phyloP scores from a whole-genome alignment of 53 echinoderm and acorn worm genomes.

The Glandiceps talaboti region DNA sequence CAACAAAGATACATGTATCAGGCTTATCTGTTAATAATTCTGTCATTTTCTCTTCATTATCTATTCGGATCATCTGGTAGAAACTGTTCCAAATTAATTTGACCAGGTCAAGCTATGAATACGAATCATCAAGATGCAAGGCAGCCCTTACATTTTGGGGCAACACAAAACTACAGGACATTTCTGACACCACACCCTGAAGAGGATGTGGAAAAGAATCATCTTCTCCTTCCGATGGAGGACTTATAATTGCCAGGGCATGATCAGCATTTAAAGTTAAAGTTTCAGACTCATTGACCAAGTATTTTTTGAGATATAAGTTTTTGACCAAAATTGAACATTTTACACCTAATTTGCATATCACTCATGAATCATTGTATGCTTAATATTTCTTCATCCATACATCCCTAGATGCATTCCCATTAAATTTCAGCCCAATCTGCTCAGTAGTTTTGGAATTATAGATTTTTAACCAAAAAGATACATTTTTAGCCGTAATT shows the following conservation, averaged over 20 bases:
- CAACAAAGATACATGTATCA: background rate
- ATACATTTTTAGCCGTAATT: too few relatives aligned
- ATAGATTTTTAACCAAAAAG: too few relatives aligned
- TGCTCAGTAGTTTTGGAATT: too few relatives aligned
- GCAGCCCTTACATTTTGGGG: background rate
- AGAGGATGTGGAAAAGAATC: slow-evolving; percentile 10
- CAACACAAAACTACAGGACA: background rate
- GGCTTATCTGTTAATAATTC: background rate
- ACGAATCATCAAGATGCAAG: background rate
- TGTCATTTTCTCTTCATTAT: background rate
- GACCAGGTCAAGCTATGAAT: background rate
- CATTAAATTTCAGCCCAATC: too few relatives aligned
- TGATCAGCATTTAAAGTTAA: slow-evolving; percentile 13
- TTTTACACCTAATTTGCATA: too few relatives aligned
- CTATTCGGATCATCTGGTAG: background rate
- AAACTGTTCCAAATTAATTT: background rate
- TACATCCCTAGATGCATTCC: too few relatives aligned
- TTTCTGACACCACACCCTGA: slow-evolving; percentile 6
- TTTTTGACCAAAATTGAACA: too few relatives aligned
- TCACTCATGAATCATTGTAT: too few relatives aligned
- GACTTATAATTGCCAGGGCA: slow-evolving; percentile 10
- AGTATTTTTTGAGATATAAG: too few relatives aligned
- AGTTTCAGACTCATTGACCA: slow-evolving; percentile 7
- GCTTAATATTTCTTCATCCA: too few relatives aligned
- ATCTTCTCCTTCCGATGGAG: slow-evolving; percentile 4